These are phyloP conservation scores for Strigamia crassipes DNA, from an alignment of 2,888 invertebrate species.

Conservation along the genomic window DNA sequence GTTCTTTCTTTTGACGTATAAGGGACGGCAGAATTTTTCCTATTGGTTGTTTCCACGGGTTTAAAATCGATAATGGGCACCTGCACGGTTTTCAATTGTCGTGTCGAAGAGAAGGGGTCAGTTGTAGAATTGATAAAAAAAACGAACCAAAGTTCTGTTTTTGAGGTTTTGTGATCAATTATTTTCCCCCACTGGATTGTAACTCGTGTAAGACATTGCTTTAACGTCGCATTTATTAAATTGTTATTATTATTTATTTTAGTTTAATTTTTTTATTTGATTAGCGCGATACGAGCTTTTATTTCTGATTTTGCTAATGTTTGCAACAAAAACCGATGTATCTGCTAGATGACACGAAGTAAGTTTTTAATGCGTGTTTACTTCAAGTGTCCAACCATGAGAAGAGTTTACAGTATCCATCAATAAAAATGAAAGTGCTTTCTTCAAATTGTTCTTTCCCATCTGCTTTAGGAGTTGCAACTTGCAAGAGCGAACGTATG, in stretches of 20 bases:
- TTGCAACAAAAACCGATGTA: not conserved
- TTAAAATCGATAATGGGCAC: conserved; percentile 14
- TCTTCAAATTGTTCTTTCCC: conserved; percentile 34
- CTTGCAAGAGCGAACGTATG: not conserved
- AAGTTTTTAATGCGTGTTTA: conserved; percentile 21
- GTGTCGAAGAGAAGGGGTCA: conserved; percentile 14
- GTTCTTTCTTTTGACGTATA: not conserved
- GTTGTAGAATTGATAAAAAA: not conserved
- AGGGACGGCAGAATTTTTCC: not conserved
- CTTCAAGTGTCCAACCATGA: conserved; percentile 2
- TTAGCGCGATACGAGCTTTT: not conserved
- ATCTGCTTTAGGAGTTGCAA: conserved; percentile 24
- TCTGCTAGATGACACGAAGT: not conserved
- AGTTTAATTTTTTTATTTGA: too few relatives aligned
- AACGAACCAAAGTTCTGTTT: not conserved
- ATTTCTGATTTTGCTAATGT: not conserved
- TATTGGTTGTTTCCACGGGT: not conserved
- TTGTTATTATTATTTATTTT: too few relatives aligned
- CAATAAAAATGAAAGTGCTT: conserved; percentile 34
- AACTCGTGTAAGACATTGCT: not conserved
- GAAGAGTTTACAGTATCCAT: conserved; percentile 2
- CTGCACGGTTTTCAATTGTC: conserved; percentile 23
- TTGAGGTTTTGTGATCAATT: conserved; percentile 10
- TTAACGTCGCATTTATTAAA: not conserved
- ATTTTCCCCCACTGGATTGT: conserved; percentile 5